Evolutionary conservation across 2,888 invertebrate species (phyloP).

Genomic region (Drosophila sordidula): DNA sequence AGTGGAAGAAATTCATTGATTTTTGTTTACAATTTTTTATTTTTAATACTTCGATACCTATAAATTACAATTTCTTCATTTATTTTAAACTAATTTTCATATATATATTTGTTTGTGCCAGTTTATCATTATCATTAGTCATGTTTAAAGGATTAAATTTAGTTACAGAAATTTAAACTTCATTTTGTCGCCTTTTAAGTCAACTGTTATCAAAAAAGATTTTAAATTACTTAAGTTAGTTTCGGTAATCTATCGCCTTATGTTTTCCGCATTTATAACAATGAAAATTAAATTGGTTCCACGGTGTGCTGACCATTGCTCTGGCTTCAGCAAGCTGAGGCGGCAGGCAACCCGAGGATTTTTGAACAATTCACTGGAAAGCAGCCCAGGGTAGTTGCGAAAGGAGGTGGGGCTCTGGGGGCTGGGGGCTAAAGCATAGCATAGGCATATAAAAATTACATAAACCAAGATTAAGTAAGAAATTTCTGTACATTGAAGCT

Average conservation of each 20-base stretch:
- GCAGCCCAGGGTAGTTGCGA: conserved; percentile 3
- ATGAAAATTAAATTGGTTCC: conserved; percentile 2
- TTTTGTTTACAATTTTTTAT: background rate
- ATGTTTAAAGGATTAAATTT: too few species aligned
- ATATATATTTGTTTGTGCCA: too few species aligned
- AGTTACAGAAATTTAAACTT: too few species aligned
- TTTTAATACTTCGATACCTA: too few species aligned
- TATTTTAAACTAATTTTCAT: too few species aligned
- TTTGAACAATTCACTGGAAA: conserved; percentile 51
- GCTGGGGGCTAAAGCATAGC: conserved; percentile 5
- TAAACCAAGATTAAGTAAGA: conserved; percentile 66
- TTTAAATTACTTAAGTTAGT: too few species aligned
- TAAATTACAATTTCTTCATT: too few species aligned
- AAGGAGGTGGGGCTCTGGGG: background rate
- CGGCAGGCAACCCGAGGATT: conserved; percentile 28
- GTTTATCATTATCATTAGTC: too few species aligned
- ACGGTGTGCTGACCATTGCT: conserved; percentile 55
- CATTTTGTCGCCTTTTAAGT: too few species aligned
- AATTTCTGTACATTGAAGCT: conserved; percentile 60
- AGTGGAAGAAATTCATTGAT: conserved; percentile 20
- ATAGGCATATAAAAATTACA: conserved; percentile 68
- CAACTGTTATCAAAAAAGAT: too few species aligned
- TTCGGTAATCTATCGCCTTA: too few species aligned
- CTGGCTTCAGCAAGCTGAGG: conserved; percentile 41
- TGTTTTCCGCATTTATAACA: too few species aligned